Evolutionary conservation across 2,888 invertebrate species (phyloP), one percentile per base, ranked within the genome.

Genomic region (Zaprionus bogoriensis): DNA sequence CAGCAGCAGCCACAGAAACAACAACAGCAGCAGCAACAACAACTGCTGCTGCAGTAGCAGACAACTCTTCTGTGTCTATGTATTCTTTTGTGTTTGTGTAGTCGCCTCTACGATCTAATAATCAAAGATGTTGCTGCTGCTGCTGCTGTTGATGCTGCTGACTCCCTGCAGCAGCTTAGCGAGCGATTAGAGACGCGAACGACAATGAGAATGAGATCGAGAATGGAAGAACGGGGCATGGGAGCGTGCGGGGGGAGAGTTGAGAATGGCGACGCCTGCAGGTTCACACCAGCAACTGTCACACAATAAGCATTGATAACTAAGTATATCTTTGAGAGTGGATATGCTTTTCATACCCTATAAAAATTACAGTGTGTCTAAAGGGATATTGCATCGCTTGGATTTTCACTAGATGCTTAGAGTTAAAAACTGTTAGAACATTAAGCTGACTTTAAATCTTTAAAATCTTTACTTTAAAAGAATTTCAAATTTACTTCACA

Each of bases 231-330:
- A 39, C 27, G 65, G n/a, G 39, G 19, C 3, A 20, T 4, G 30
- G 20, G 28, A 30, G 36, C n/a, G n/a, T n/a, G n/a, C n/a, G 14
- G 42, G 7, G 57, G 22, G 42, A 53, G 60, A 44, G 62, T 67
- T 74, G 74, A 63, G 77, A 48, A 67, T 77, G 63, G 59, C 53
- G 59, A 39, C 50, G 45, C 38, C 46, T 22, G 52, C 65, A 68
- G 70, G 80, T 82, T 80, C 80, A 82, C 82, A 80, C 82, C 79
- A 66, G 51, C 28, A 58, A 48, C 61, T 65, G 60, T 47, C 48
- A 45, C 42, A 73, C 69, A 70, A 70, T 55, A 67, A 36, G 61
- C 77, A 77, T 67, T 77, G 79, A 77, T 74, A 77, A 58, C 65
- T 10, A 38, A 48, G 27, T 48, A 41, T 55, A 42, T 28, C 9